phyloP scores from a whole-genome alignment of 1,140 invertebrate genomes.

The Ceratosolen solmsi region DNA sequence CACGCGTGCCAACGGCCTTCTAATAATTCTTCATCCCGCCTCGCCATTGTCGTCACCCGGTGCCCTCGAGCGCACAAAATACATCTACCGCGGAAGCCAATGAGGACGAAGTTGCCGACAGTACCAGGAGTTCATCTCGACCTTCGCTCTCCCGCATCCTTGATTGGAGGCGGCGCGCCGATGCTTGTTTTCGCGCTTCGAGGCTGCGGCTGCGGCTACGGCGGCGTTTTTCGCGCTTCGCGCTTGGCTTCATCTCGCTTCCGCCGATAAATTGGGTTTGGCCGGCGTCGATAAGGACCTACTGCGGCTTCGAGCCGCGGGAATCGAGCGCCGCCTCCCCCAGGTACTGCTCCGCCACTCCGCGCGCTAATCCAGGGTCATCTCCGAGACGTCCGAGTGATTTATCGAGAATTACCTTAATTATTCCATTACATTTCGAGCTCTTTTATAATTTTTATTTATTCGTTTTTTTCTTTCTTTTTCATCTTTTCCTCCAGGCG shows the following conservation, averaged over 20 bases:
- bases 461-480: not conserved
- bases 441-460: not conserved
- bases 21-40: too few relatives aligned
- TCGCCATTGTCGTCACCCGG: too few relatives aligned
- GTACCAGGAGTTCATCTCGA: too few relatives aligned
- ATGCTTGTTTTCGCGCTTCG: not conserved
- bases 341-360: not conserved
- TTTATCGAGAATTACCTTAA: conserved; percentile 1
- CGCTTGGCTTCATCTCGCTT: not conserved
- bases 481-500: not conserved
- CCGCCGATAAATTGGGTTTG: not conserved
- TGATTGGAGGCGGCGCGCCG: not conserved
- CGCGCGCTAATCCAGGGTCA: not conserved
- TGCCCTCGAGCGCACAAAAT: too few relatives aligned
- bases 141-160: not conserved
- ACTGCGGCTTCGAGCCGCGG: not conserved
- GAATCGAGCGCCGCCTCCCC: not conserved
- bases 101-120: too few relatives aligned
- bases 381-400: not conserved
- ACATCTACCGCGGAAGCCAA: too few relatives aligned
- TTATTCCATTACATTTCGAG: not conserved
- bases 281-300: not conserved
- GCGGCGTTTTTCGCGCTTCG: not conserved
- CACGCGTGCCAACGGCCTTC: too few relatives aligned
- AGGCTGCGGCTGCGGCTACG: not conserved